Conservation (phyloP, 2,113 vertebrate species). For the Zosterops hypoxanthus region DNA sequence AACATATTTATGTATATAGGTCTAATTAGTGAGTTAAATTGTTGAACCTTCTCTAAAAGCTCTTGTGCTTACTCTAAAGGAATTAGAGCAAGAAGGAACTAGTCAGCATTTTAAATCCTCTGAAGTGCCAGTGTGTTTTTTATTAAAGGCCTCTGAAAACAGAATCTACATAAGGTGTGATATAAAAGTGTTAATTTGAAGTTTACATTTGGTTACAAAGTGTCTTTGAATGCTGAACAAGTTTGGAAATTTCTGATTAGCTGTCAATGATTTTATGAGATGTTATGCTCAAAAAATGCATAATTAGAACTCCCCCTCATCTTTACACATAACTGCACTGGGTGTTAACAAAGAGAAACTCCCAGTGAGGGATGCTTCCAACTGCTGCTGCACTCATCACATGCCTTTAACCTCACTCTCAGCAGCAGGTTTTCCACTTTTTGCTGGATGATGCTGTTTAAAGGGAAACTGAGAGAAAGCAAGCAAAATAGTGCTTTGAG, state of each 20-base stretch:
- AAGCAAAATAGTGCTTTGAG: neutral
- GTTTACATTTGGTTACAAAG: neutral
- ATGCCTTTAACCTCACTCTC: neutral
- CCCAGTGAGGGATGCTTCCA: neutral
- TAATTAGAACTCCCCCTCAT: neutral
- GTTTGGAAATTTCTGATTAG: slow-evolving; percentile 6
- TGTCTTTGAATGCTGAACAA: neutral
- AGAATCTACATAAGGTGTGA: neutral
- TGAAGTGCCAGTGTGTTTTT: neutral
- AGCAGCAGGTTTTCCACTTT: neutral
- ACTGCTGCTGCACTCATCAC: neutral
- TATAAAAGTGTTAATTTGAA: neutral
- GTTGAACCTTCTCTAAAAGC: neutral
- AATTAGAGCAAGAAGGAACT: neutral
- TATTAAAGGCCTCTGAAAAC: neutral
- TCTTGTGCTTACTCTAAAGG: neutral
- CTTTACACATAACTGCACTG: neutral
- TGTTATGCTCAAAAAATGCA: neutral
- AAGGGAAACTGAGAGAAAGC: neutral
- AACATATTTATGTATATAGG: neutral
- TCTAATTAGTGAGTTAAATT: neutral
- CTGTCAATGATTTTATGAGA: neutral
- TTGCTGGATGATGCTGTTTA: neutral
- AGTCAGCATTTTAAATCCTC: neutral
- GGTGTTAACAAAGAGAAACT: neutral